Conservation (phyloP, 2,113 vertebrate genomes). For the Cavia aperea region DNA sequence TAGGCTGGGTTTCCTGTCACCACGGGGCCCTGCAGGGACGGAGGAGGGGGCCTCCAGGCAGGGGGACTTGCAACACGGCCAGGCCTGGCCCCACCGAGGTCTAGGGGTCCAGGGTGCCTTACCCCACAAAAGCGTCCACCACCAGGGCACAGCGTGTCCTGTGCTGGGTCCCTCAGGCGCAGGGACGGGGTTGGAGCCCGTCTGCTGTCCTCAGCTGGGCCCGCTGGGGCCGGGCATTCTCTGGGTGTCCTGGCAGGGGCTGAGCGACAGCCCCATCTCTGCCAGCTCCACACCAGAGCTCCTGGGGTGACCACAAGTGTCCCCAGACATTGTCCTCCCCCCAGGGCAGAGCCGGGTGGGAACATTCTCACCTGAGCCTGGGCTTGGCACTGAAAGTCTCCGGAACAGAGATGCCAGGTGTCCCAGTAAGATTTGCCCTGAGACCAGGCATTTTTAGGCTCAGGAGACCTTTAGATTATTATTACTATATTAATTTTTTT, state of each 20-base stretch:
- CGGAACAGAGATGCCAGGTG: rapidly evolving
- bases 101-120: background rate
- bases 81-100: background rate
- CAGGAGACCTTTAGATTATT: background rate
- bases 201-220: background rate
- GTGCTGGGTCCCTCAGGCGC: background rate
- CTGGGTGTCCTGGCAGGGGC: rapidly evolving
- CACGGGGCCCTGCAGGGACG: background rate
- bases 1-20: background rate
- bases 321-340: background rate
- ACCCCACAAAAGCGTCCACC: background rate
- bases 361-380: background rate
- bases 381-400: background rate
- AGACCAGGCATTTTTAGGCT: background rate
- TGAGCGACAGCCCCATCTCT: background rate
- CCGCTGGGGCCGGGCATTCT: background rate
- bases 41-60: background rate
- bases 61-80: background rate
- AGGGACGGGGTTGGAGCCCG: background rate
- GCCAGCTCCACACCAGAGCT: background rate
- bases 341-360: background rate
- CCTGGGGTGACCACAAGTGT: rapidly evolving
- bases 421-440: background rate
- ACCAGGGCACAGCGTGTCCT: background rate
- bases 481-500: background rate